Evolutionary conservation across 2,888 invertebrate genomes (phyloP), one percentile per base, ranked within the genome.

Genomic region (Catocala nupta): DNA sequence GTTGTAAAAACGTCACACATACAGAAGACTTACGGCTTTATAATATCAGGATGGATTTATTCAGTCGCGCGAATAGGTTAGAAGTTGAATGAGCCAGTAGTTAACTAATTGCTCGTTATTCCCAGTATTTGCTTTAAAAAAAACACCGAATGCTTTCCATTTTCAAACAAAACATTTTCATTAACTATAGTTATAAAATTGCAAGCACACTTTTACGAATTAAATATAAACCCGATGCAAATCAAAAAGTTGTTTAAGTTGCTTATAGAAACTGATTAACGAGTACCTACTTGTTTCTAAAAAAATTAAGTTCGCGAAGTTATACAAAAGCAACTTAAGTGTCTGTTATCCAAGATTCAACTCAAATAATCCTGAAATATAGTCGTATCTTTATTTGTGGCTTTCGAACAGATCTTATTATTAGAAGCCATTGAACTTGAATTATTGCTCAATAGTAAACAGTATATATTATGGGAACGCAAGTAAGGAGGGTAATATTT

Each of bases 381-480:
- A 39, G 54, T 53, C 45, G 5, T 48, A 49, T 62, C 34, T 16
- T 63, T 63, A 72, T 54, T 53, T 60, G 53, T 57, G 39, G 57
- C 16, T 25, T 50, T 39, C 16, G 9, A 65, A 60, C 56, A 43
- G 55, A 58, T 62, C 48, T 68, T 61, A 68, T 72, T 71, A 72
- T 68, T 61, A 64, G 49, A 55, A 68, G 68, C 55, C 42, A 63
- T 71, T 67, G 54, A 51, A 60, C 47, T 67, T 63, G 57, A 71
- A 55, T 60, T 71, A 70, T 60, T 12, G 55, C 16, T 48, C 16
- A 48, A 47, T 45, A 59, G 48, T 63, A 55, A 59, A 63, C 25
- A 63, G 9, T 43, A 55, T 63, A 58, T 47, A 16, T 49, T 47
- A 51, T 51, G 33, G 5, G 12, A 36, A 2, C 25, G 12, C 48